Evolutionary conservation across 2,113 vertebrate species (phyloP).

Genomic region (Melospiza georgiana): DNA sequence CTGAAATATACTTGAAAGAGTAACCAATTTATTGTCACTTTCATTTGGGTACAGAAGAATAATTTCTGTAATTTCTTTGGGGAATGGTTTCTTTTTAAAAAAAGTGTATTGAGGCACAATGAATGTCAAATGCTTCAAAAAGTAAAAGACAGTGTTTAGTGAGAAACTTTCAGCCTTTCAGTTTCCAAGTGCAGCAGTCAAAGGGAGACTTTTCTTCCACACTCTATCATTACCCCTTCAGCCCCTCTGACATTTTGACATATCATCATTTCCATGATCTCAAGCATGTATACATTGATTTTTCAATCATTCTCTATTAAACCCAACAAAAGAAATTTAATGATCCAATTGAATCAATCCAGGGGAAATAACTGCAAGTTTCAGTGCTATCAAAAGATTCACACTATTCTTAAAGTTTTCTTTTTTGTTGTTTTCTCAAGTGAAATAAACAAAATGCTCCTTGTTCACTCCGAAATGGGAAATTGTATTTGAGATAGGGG

Average conservation of each 20-base stretch:
- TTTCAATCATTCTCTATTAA: constrained; percentile 72
- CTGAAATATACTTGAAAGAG: constrained; percentile 23
- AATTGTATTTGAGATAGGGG: background rate
- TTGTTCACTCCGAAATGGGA: background rate
- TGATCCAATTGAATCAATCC: constrained; percentile 66
- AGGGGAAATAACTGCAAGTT: constrained; percentile 68
- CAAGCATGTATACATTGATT: constrained; percentile 73
- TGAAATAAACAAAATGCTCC: constrained; percentile 22
- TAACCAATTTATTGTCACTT: constrained; percentile 23
- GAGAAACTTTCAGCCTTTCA: constrained; percentile 69
- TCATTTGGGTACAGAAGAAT: constrained; percentile 31
- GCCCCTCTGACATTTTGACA: constrained; percentile 74
- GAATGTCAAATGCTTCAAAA: constrained; percentile 73
- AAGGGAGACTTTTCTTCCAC: constrained; percentile 64
- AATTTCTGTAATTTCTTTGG: constrained; percentile 68
- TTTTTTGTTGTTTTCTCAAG: constrained; percentile 25
- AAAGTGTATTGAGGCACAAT: constrained; percentile 45
- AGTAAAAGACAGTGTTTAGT: constrained; percentile 55
- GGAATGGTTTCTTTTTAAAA: constrained; percentile 40
- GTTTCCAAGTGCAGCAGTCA: constrained; percentile 54
- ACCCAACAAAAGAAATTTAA: constrained; percentile 72
- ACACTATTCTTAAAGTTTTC: constrained; percentile 48
- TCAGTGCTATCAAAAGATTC: constrained; percentile 57
- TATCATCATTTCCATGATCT: constrained; percentile 71
- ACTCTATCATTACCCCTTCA: constrained; percentile 73